Evolutionary conservation across 2,888 invertebrate genomes (phyloP).

Genomic region (Ectemnius continuus): DNA sequence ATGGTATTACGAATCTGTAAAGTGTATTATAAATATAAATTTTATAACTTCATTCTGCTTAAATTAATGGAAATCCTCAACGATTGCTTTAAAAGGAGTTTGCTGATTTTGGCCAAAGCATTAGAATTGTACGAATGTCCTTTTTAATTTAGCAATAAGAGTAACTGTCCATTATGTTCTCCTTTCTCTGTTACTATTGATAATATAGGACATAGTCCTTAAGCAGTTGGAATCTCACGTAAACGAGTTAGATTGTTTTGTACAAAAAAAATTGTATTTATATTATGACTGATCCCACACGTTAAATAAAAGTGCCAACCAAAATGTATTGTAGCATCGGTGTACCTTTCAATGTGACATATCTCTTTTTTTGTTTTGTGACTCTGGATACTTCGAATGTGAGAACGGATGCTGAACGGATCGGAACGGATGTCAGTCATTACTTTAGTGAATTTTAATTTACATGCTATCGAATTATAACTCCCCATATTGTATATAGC

Average conservation of each 20-base stretch:
- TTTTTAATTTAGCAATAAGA: slow-evolving; percentile 53
- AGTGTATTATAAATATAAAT: slow-evolving; percentile 79
- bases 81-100: slow-evolving; percentile 62
- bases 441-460: slow-evolving; percentile 16
- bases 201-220: slow-evolving; percentile 36
- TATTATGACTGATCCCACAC: slow-evolving; percentile 61
- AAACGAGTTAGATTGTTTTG: slow-evolving; percentile 55
- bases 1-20: slow-evolving; percentile 78
- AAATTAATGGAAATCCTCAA: slow-evolving; percentile 64
- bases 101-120: slow-evolving; percentile 70
- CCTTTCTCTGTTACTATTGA: slow-evolving; percentile 53
- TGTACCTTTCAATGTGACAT: slow-evolving; percentile 46
- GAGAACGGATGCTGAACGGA: slow-evolving; percentile 25
- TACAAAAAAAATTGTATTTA: slow-evolving; percentile 58
- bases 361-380: slow-evolving; percentile 42
- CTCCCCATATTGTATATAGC: slow-evolving; percentile 38
- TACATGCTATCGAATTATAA: slow-evolving; percentile 41
- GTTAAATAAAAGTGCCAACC: slow-evolving; percentile 75
- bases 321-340: slow-evolving; percentile 59
- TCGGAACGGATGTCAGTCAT: slow-evolving; percentile 25
- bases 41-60: slow-evolving; percentile 77
- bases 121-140: slow-evolving; percentile 65
- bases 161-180: slow-evolving; percentile 53
- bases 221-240: slow-evolving; percentile 59
- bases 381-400: slow-evolving; percentile 37